Evolutionary conservation across 1,140 invertebrate genomes (phyloP).

Genomic region (Dysdera silvatica): DNA sequence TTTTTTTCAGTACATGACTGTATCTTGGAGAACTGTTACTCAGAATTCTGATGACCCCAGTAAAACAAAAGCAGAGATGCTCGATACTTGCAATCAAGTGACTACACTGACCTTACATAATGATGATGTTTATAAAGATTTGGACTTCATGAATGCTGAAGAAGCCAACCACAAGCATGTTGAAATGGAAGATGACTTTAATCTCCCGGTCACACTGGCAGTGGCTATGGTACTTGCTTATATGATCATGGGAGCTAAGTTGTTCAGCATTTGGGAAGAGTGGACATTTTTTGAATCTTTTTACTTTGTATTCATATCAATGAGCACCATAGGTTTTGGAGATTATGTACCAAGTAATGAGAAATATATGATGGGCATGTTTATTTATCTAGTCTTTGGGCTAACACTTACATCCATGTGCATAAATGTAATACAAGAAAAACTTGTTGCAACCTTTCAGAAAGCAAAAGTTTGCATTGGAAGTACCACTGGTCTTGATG

Average conservation of each 20-base stretch:
- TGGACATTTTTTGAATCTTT: constrained; percentile 89
- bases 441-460: constrained; percentile 29
- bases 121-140: constrained; percentile 27
- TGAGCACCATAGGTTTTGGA: constrained; percentile 90
- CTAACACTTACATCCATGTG: constrained; percentile 89
- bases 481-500: constrained; percentile 19
- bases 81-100: constrained; percentile 11
- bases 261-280: constrained; percentile 49
- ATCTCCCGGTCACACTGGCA: constrained; percentile 49
- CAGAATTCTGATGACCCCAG: neutral
- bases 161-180: constrained; percentile 29
- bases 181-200: constrained; percentile 30
- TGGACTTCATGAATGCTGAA: constrained; percentile 24
- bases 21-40: constrained; percentile 24
- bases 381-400: constrained; percentile 85
- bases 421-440: constrained; percentile 63
- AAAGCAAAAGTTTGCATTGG: constrained; percentile 29
- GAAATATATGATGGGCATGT: constrained; percentile 80
- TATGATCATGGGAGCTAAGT: constrained; percentile 54
- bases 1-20: constrained; percentile 26
- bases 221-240: constrained; percentile 66
- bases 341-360: constrained; percentile 71
- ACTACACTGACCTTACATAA: constrained; percentile 24
- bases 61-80: neutral
- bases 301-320: constrained; percentile 90